phyloP scores from a whole-genome alignment of 2,113 vertebrate species.

The Pundamilia nyererei region DNA sequence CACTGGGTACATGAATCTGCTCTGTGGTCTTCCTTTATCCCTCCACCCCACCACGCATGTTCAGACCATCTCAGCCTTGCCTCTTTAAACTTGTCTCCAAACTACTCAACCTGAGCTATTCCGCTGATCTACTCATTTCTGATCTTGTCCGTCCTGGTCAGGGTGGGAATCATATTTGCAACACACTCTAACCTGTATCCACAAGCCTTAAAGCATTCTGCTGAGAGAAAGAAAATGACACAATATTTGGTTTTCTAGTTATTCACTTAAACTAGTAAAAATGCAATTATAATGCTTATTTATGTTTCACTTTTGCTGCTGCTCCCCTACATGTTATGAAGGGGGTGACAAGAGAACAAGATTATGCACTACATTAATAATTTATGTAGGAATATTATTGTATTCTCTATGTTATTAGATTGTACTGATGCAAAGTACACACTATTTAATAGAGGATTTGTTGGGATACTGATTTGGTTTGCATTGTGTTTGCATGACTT shows the following conservation, averaged over 20 bases:
- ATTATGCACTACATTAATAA: slow-evolving; percentile 43
- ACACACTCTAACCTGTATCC: neutral
- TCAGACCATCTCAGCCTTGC: neutral
- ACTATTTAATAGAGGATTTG: slow-evolving; percentile 48
- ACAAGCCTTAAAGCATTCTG: neutral
- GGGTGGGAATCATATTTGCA: neutral
- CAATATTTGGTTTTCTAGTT: neutral
- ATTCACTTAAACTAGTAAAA: neutral
- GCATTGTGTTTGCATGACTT: slow-evolving; percentile 33
- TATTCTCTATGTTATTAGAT: slow-evolving; percentile 39
- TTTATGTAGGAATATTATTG: slow-evolving; percentile 16
- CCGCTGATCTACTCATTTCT: neutral
- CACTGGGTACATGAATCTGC: neutral
- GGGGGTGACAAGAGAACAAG: neutral
- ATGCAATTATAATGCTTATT: slow-evolving; percentile 3
- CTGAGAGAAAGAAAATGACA: neutral
- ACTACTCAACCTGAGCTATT: neutral
- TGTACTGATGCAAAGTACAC: slow-evolving; percentile 8
- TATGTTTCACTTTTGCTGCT: neutral
- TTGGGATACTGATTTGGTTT: slow-evolving; percentile 29
- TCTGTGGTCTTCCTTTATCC: neutral
- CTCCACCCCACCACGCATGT: neutral
- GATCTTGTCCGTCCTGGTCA: neutral
- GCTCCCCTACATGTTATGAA: neutral
- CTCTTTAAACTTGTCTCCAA: neutral